Conservation (phyloP, 2,888 invertebrate genomes). For the Conomelus anceps region DNA sequence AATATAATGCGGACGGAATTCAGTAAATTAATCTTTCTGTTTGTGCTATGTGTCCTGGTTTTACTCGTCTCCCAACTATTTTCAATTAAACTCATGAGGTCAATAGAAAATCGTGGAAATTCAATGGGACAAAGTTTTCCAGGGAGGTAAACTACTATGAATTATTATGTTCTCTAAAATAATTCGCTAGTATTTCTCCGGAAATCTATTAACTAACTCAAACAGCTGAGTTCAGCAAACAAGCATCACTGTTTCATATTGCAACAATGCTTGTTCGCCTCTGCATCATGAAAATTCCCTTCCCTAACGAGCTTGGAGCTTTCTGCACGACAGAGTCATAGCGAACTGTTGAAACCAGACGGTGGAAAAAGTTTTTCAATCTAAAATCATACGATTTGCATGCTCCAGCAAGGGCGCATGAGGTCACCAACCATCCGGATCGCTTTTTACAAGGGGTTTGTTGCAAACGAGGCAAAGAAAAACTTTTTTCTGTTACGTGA, state of each 20-base stretch:
- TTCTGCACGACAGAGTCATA: no score
- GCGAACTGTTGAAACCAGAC: not conserved
- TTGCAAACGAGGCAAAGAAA: not conserved
- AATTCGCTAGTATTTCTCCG: not conserved
- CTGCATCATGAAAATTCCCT: not conserved
- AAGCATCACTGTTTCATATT: not conserved
- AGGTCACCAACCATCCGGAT: not conserved
- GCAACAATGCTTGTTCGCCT: not conserved
- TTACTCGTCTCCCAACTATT: no score
- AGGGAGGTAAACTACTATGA: not conserved
- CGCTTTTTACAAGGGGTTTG: not conserved
- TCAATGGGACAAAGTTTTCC: not conserved
- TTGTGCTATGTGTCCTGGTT: no score
- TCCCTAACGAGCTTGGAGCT: not conserved
- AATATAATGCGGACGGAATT: no score
- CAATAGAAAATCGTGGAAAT: no score
- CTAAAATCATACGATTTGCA: not conserved
- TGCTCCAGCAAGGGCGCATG: not conserved
- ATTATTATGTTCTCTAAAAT: not conserved
- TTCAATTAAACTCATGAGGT: no score
- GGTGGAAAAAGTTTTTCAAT: not conserved
- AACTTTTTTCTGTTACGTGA: not conserved
- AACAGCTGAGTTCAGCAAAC: not conserved
- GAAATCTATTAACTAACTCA: not conserved
- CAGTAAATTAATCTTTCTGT: no score